Evolutionary conservation across 1,140 invertebrate genomes (phyloP), one percentile per base, ranked within the genome.

Genomic region (Ericerus pela): DNA sequence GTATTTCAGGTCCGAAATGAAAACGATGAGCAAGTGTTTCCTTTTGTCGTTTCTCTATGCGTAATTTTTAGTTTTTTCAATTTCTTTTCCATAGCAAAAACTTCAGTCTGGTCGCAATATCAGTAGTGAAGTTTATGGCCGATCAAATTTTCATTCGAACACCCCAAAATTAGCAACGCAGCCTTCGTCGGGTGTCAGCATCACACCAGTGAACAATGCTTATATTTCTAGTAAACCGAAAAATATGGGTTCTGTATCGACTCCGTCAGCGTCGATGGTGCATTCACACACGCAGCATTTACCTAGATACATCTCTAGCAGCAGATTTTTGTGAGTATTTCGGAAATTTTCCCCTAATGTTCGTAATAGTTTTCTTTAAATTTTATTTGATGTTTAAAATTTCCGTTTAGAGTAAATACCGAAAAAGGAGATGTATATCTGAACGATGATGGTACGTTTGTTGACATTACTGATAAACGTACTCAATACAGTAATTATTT

Each of bases 231-330:
- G 20, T 24, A 47, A 24, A 47, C 26, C 37, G 5, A 16, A 18
- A 10, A 47, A 24, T 24, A 47, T 47, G 10, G 41, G n/a, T n/a
- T n/a, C 16, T 24, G 20, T 6, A 10, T 24, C 41, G 2, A 24
- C 41, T 18, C 41, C 41, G 16, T 10, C 41, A 18, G 16, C 41
- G 6, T 47, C 41, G 20, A 47, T 47, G 10, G 41, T 47, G 41
- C 26, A 47, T 24, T 47, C 41, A 24, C 41, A 47, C 26, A 47
- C 41, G 41, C 41, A 47, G 16, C 41, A 47, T 47, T 47, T 47
- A 24, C 41, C 41, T 24, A 47, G 26, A 14, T 47, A 47, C 41
- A 47, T 47, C 16, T 47, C 41, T 4, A 47, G 41, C 26, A 47
- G 41, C 14, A 47, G 41, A 47, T 47, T 47, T 47, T 24, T 47